Percentiles rank a stretch among this genome's conserved stretches.
Conservation (phyloP, 2,888 invertebrate species). For the Dolomedes plantarius region DNA sequence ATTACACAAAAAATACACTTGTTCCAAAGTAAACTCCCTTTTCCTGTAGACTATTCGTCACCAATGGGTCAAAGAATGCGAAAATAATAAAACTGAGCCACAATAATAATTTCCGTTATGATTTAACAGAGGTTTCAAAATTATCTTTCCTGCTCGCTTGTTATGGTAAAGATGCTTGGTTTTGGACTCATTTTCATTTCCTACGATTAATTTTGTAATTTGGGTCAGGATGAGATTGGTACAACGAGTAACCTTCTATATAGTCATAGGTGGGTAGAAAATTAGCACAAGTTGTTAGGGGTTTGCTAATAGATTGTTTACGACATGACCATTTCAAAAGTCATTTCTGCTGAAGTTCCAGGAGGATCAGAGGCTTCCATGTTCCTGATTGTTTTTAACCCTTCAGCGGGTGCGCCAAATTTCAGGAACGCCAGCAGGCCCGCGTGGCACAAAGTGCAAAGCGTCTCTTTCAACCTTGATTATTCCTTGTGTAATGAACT, state of each 20-base stretch:
- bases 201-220: neutral
- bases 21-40: neutral
- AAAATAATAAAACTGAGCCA: neutral
- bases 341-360: no score
- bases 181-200: neutral
- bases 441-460: no score
- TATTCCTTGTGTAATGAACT: no score
- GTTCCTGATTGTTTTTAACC: no score
- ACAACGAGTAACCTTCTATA: neutral
- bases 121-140: neutral
- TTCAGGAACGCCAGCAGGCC: no score
- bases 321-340: no score
- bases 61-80: neutral
- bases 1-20: neutral
- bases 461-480: no score
- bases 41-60: neutral
- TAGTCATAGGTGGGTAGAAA: neutral
- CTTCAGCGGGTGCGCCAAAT: no score
- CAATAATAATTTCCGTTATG: conserved; percentile 2
- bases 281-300: no score
- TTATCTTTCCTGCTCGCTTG: neutral
- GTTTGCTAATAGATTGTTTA: no score
- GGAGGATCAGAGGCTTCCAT: no score
- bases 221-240: neutral
- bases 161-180: neutral